These are phyloP conservation scores for Drosophila eugracilis DNA, from an alignment of 1,140 invertebrate species.

Conservation along the genomic window DNA sequence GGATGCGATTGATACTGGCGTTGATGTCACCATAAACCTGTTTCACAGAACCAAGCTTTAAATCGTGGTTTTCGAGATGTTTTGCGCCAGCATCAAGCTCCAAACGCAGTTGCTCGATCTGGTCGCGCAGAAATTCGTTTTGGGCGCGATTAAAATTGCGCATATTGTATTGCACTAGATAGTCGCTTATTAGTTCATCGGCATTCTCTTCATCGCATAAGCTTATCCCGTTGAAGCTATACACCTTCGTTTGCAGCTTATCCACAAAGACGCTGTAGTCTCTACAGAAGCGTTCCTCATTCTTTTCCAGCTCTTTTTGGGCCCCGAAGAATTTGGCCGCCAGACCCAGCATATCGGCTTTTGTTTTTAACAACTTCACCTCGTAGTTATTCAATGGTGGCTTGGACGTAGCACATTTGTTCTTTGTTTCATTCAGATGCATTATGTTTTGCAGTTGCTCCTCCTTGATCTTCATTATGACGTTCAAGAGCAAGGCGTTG, in stretches of 20 bases:
- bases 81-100: conserved; percentile 59
- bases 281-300: conserved; percentile 59
- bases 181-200: conserved; percentile 74
- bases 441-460: conserved; percentile 71
- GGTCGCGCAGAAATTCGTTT: conserved; percentile 67
- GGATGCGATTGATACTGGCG: conserved; percentile 67
- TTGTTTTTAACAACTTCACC: conserved; percentile 69
- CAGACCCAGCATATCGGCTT: conserved; percentile 62
- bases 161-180: conserved; percentile 72
- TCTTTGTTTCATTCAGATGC: conserved; percentile 36
- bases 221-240: conserved; percentile 60
- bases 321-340: conserved; percentile 58
- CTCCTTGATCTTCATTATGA: conserved; percentile 70
- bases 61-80: conserved; percentile 70
- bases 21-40: conserved; percentile 73
- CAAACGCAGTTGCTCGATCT: conserved; percentile 65
- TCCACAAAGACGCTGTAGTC: conserved; percentile 61
- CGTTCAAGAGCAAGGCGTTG: conserved; percentile 67
- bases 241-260: conserved; percentile 68
- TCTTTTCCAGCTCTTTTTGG: conserved; percentile 48
- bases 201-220: conserved; percentile 37
- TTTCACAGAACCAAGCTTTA: conserved; percentile 69
- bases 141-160: conserved; percentile 61
- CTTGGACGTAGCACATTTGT: conserved; percentile 16
- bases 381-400: conserved; percentile 59